Percentiles rank a stretch among this genome's conserved stretches.
Evolutionary conservation across 2,113 vertebrate genomes (phyloP).

Genomic region (Alexandromys fortis): DNA sequence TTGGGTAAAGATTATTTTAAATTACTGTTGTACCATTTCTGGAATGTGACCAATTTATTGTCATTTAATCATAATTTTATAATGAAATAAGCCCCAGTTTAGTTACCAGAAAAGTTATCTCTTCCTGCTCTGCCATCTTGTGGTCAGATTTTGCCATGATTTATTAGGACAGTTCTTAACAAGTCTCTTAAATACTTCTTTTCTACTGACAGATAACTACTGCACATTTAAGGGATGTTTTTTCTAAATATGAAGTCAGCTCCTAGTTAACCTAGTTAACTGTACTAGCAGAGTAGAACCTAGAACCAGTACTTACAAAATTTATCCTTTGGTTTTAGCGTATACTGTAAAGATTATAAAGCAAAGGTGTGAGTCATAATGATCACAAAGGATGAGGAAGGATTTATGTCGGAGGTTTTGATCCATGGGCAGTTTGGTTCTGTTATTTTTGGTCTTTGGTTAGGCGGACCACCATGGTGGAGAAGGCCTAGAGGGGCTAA

Average conservation of each 20-base stretch:
- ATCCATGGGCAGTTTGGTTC: not conserved
- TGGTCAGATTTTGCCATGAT: not conserved
- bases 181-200: not conserved
- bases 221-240: not conserved
- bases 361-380: not conserved
- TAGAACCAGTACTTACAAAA: not conserved
- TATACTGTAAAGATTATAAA: not conserved
- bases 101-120: not conserved
- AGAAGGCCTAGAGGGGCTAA: not conserved
- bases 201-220: not conserved
- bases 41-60: not conserved
- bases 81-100: conserved; percentile 17
- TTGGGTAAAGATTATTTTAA: not conserved
- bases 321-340: not conserved
- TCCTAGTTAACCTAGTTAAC: not conserved
- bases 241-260: not conserved
- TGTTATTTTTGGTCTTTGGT: not conserved
- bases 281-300: not conserved
- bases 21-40: not conserved
- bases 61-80: conserved; percentile 15
- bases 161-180: not conserved
- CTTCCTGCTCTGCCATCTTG: conserved; percentile 28
- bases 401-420: not conserved
- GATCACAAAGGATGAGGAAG: not conserved
- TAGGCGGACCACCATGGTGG: too few relatives aligned